Evolutionary conservation across 2,113 vertebrate species (phyloP).

Genomic region (Mirza zaza): DNA sequence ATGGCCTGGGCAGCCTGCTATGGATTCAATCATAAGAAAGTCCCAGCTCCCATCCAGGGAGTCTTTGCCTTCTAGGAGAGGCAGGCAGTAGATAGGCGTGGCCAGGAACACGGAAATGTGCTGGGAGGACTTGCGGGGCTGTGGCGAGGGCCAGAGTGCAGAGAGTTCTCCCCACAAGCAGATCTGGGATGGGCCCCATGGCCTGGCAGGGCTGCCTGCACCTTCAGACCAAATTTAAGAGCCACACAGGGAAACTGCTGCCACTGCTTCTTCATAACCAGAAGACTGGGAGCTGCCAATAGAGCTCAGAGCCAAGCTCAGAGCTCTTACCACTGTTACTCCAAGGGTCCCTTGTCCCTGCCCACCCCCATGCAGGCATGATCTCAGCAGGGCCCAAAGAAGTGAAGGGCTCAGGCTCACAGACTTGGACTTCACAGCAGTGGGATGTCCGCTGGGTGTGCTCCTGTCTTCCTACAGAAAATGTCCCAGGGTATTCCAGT

Average conservation of each 20-base stretch:
- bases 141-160: fast-evolving
- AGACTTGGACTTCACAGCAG: fast-evolving
- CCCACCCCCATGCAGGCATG: fast-evolving
- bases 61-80: neutral
- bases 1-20: neutral
- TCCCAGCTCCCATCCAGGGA: neutral
- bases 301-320: neutral
- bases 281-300: neutral
- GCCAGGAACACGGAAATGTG: neutral
- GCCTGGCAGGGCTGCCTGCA: neutral
- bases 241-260: neutral
- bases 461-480: neutral
- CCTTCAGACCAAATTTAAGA: neutral
- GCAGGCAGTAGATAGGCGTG: neutral
- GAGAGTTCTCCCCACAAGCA: neutral
- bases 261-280: neutral
- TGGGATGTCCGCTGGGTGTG: fast-evolving
- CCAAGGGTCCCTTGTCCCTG: neutral
- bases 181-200: fast-evolving
- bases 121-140: fast-evolving
- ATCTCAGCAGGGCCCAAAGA: neutral
- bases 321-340: neutral
- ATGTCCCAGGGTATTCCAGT: neutral
- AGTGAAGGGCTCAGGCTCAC: fast-evolving
- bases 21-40: too few relatives aligned